Base-by-base conservation (phyloP, 2,797 vertebrate species). In the Momotus momota region DNA sequence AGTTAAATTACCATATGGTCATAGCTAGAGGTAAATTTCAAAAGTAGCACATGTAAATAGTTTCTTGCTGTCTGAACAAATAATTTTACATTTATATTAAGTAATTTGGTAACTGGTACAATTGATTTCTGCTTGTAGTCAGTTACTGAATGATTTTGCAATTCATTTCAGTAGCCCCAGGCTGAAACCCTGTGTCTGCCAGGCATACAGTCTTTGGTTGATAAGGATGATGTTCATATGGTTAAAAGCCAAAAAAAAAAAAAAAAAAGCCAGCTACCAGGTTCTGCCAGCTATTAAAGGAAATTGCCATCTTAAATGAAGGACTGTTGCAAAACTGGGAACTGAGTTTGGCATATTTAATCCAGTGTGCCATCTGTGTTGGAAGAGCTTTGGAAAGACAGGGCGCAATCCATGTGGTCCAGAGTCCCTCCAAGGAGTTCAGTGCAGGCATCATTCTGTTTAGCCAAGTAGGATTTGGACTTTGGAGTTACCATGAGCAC, bases 1-100 rank as follows among this genome's bases (percentile, higher is more conserved):
- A 96, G 85, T 94, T 95, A 86, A 94, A 94, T 95, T 96, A 94
- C 82, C 94, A 91, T 96, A 90, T 96, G 95, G 88, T 72, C 87
- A 77, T 93, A 86, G 93, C 91, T 94, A 88, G 94, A 93, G 91
- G 89, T 95, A 88, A 78, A 83, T 86, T 93, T 93, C 58, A 84
- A 61, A 95, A 94, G 89, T 38, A 88, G 82, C 81, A 82, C 33
- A 64, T 65, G 81, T 85, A 93, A 96, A 92, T 77, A 93, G 82
- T 86, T 94, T 82, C 88, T 94, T 86, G 55, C 51, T 94, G 73
- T 51, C 71, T 80, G 90, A 94, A 89, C 74, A 95, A 97, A 94
- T 90, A 94, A 86, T 88, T 96, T 88, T 90, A 73, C 64, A 58
- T 88, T 95, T 94, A 77, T 93, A 93, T 64, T 29, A 86, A 96